A percentile compares a stretch with the other conserved stretches of the same genome.
phyloP scores from a whole-genome alignment of 2,888 invertebrate species.

The Pollenia amentaria region DNA sequence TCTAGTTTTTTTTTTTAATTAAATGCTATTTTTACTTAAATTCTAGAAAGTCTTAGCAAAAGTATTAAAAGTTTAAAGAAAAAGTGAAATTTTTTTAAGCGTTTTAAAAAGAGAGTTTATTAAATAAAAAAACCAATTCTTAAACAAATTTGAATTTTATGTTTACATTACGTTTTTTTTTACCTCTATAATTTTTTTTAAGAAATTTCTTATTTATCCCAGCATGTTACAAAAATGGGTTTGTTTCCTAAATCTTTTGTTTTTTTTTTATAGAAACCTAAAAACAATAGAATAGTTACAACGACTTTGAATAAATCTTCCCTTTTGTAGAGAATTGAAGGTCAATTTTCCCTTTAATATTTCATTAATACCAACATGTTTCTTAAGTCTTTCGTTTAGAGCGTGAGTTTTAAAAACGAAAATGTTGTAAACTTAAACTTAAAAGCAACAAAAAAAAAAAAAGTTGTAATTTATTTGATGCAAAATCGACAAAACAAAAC shows the following conservation, averaged over 20 bases:
- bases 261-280: background rate
- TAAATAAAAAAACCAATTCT: background rate
- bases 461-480: constrained; percentile 53
- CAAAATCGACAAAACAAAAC: constrained; percentile 19
- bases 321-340: background rate
- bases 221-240: too few species aligned
- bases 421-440: background rate
- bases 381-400: background rate
- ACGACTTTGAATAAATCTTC: background rate
- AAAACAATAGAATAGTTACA: background rate
- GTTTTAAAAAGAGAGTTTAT: background rate
- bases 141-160: too few species aligned
- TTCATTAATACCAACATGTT: background rate
- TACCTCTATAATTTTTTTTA: too few species aligned
- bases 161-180: too few species aligned
- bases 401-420: background rate
- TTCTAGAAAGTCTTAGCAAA: background rate
- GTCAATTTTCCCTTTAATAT: background rate
- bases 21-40: too few species aligned
- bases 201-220: too few species aligned
- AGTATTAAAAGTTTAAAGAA: background rate
- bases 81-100: constrained; percentile 14
- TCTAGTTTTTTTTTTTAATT: too few species aligned
- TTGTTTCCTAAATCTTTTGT: background rate
- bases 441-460: constrained; percentile 2